A percentile compares a stretch with the other conserved stretches of the same genome.
phyloP scores from a whole-genome alignment of 2,888 invertebrate species.

The Drosophila mimetica region DNA sequence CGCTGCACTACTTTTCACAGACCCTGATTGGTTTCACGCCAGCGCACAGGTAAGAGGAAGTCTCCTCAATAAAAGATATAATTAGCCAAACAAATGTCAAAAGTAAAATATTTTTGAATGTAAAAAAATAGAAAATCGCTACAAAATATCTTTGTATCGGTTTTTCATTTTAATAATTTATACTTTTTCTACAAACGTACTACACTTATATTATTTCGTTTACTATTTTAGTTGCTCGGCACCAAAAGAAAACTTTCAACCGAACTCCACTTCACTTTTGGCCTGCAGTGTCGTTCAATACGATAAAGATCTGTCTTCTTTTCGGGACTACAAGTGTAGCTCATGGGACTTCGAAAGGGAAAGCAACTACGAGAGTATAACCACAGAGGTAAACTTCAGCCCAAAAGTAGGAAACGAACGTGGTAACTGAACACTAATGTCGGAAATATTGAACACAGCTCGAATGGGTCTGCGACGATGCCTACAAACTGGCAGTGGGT shows the following conservation, averaged over 20 bases:
- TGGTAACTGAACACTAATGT: slow-evolving; percentile 43
- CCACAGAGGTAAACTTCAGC: slow-evolving; percentile 86
- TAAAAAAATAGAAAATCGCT: too few relatives aligned
- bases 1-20: slow-evolving; percentile 87
- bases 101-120: background rate
- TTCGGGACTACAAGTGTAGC: slow-evolving; percentile 76
- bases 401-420: slow-evolving; percentile 49
- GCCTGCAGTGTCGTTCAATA: slow-evolving; percentile 37
- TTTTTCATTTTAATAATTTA: too few relatives aligned
- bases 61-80: background rate
- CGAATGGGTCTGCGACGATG: slow-evolving; percentile 87
- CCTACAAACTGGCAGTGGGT: slow-evolving; percentile 86
- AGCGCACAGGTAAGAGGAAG: slow-evolving; percentile 82
- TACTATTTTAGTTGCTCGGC: slow-evolving; percentile 65
- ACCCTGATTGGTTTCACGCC: slow-evolving; percentile 86
- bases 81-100: background rate
- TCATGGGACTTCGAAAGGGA: slow-evolving; percentile 86
- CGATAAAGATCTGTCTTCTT: slow-evolving; percentile 36
- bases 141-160: too few relatives aligned
- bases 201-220: background rate
- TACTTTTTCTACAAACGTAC: background rate
- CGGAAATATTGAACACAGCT: slow-evolving; percentile 71
- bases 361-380: slow-evolving; percentile 86
- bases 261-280: background rate
- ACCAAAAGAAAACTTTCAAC: slow-evolving; percentile 17